These are phyloP conservation scores for Apantesis nais DNA, from an alignment of 2,888 invertebrate genomes.

Conservation along the genomic window DNA sequence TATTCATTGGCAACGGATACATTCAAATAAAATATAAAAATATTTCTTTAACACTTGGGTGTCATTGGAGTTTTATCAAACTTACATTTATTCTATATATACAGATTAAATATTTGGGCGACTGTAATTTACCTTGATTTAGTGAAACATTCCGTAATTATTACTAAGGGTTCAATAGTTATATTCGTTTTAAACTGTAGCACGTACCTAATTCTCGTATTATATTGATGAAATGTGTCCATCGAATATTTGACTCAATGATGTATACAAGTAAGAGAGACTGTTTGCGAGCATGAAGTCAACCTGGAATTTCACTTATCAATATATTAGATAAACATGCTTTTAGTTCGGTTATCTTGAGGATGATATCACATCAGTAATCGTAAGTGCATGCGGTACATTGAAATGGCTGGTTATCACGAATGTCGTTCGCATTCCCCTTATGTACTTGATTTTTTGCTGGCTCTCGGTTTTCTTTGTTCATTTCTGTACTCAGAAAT, in stretches of 20 bases:
- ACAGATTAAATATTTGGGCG: too few relatives aligned
- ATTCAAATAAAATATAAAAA: too few relatives aligned
- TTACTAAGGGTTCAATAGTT: constrained; percentile 21
- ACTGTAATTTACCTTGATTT: constrained; percentile 3
- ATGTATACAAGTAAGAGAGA: constrained; percentile 11
- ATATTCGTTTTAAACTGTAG: constrained; percentile 17
- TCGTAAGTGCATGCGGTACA: constrained; percentile 34
- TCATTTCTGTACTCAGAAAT: constrained; percentile 12
- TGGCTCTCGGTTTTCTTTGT: constrained; percentile 29
- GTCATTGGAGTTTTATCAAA: too few relatives aligned
- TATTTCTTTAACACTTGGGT: too few relatives aligned
- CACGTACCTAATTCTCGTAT: constrained; percentile 23
- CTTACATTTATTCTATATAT: too few relatives aligned
- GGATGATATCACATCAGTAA: constrained; percentile 36
- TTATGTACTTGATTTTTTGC: constrained; percentile 22
- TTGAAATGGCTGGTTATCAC: constrained; percentile 30
- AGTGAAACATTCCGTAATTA: constrained; percentile 3
- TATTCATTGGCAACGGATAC: too few relatives aligned
- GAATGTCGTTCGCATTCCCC: constrained; percentile 24
- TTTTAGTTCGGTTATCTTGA: constrained; percentile 46
- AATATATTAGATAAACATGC: constrained; percentile 45
- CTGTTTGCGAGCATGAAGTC: constrained; percentile 42
- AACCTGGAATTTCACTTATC: constrained; percentile 26
- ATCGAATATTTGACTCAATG: constrained; percentile 41
- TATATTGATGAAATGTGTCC: constrained; percentile 32